Percentiles rank a stretch among this genome's conserved stretches.
Evolutionary conservation across 2,113 vertebrate genomes (phyloP).

Genomic region (Tretioscincus oriximinensis): DNA sequence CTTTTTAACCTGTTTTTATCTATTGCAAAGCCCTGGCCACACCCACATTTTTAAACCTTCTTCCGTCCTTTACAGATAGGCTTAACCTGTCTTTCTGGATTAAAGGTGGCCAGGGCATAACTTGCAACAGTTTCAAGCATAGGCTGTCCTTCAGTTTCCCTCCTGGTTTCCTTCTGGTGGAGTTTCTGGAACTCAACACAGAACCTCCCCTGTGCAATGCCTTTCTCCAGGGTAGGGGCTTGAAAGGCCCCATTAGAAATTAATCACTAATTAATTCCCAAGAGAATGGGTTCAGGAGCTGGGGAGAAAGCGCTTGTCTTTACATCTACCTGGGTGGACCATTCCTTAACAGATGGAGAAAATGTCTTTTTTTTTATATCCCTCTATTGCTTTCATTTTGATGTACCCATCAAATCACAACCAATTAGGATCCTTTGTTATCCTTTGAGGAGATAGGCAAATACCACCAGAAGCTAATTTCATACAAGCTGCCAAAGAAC

Average conservation of each 20-base stretch:
- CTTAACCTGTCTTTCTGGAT: too few relatives aligned
- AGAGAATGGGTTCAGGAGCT: background rate
- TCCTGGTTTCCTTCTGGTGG: background rate
- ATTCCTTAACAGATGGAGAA: background rate
- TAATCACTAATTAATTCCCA: background rate
- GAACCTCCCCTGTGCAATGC: background rate
- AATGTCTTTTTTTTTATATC: background rate
- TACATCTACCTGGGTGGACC: background rate
- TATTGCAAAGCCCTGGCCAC: too few relatives aligned
- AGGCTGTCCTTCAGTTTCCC: background rate
- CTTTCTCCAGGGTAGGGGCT: background rate
- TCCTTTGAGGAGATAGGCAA: slow-evolving; percentile 6
- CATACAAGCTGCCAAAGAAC: slow-evolving; percentile 9
- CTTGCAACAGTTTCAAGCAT: background rate
- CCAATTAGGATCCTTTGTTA: slow-evolving; percentile 2
- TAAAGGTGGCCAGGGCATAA: too few relatives aligned
- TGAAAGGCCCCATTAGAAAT: background rate
- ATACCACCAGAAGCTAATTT: slow-evolving; percentile 19
- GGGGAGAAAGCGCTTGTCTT: background rate
- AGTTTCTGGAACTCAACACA: background rate
- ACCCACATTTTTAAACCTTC: too few relatives aligned
- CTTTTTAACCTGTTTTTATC: too few relatives aligned
- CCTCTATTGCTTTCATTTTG: background rate
- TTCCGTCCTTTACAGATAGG: too few relatives aligned
- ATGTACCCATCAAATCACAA: background rate